Evolutionary conservation across 2,797 vertebrate genomes (phyloP).

Genomic region (Chromobotia macracanthus): DNA sequence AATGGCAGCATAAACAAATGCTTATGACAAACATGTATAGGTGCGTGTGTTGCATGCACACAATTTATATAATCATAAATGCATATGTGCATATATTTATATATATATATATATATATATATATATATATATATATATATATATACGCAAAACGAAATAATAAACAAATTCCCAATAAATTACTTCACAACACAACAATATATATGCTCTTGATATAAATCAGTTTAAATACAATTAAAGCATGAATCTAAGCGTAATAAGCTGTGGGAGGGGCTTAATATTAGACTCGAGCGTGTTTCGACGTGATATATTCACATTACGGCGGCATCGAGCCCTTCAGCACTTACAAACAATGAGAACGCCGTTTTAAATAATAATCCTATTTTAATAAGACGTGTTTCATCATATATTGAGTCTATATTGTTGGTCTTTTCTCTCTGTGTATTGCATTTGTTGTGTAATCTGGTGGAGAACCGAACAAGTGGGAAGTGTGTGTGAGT

Average conservation of each 20-base stretch:
- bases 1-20: conserved; percentile 22
- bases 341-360: background rate
- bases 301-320: background rate
- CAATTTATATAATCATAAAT: background rate
- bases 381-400: background rate
- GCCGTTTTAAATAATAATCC: background rate
- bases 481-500: conserved; percentile 6
- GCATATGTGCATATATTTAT: no score
- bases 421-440: background rate
- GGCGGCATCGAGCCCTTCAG: background rate
- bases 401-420: background rate
- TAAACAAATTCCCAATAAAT: no score
- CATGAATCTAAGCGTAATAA: background rate
- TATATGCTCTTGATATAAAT: no score
- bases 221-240: background rate
- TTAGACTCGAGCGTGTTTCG: conserved; percentile 17
- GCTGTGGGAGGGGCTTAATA: conserved; percentile 10
- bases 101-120: no score
- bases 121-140: no score
- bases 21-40: background rate
- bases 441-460: background rate
- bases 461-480: conserved; percentile 10
- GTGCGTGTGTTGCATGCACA: no score
- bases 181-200: no score
- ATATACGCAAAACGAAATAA: no score